Conservation (phyloP, 2,113 vertebrate species). For the Oryctolagus cuniculus region DNA sequence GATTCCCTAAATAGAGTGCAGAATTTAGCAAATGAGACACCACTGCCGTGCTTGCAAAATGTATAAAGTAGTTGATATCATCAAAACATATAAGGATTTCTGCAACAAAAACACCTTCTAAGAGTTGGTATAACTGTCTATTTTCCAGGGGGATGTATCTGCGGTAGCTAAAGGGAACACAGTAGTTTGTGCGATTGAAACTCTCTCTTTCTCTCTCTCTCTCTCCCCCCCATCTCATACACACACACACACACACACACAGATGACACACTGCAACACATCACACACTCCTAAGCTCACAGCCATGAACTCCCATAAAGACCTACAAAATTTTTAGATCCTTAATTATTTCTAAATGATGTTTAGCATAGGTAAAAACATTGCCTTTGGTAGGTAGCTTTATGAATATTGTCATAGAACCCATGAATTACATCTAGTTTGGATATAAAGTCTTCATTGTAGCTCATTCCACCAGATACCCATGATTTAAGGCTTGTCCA, state of each 20-base stretch:
- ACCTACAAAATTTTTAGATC: not conserved
- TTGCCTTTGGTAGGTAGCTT: not conserved
- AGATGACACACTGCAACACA: not conserved
- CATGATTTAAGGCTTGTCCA: not conserved
- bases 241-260: not conserved
- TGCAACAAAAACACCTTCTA: not conserved
- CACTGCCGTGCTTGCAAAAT: not conserved
- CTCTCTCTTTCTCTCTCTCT: too few species aligned
- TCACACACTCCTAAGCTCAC: too few species aligned
- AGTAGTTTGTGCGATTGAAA: not conserved
- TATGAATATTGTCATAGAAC: not conserved
- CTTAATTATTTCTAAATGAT: not conserved
- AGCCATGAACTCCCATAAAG: not conserved
- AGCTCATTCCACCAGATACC: not conserved
- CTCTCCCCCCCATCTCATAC: not conserved
- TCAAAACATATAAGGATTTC: not conserved
- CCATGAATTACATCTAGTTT: not conserved
- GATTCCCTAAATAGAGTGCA: not conserved
- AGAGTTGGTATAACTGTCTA: not conserved
- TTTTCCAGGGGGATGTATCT: not conserved
- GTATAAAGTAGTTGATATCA: not conserved
- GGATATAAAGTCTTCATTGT: not conserved
- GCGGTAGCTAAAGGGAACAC: not conserved
- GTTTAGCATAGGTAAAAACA: not conserved
- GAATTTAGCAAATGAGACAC: not conserved